Base-by-base conservation (phyloP, 2,113 vertebrate species). In the Carlito syrichta region DNA sequence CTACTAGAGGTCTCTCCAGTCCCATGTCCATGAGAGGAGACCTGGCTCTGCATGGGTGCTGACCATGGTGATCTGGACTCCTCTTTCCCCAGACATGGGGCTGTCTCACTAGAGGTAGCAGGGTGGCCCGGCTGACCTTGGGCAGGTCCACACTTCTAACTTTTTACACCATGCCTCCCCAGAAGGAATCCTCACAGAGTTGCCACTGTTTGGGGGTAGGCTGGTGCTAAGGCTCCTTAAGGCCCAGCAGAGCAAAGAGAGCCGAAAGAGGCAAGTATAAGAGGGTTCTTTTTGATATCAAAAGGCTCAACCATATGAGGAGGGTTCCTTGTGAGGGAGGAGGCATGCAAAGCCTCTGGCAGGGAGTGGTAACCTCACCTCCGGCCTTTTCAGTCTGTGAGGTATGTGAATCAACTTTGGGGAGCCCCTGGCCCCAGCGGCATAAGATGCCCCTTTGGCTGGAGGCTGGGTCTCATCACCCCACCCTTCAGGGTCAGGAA, bases 171-270 rank as follows among this genome's bases (percentile, higher is more conserved):
- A 23, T 60, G 58, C 58, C 85, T 35, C 19, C 30, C 30, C 32
- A 22, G 17, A 22, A 48, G 27, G 13, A 19, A n/a, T 66, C 54
- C 40, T 1, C 0, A 1, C 0, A 22, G 43, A 62, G 25, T 8
- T 2, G 0, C 30, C 30, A 50, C 12, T 13, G 6, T 0, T 20
- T 32, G 32, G 2, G 23, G 38, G 10, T 5, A 17, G 20, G 45
- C 14, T 2, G 7, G 12, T 9, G 35, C 8, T 12, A n/a, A 85
- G 76, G 5, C 3, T n/a, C 4, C 52, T 9, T n/a, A n/a, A 2
- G 30, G 83, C 35, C 63, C 27, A 16, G 48, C 10, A 11, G 20
- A 25, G 32, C 0, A 3, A 40, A 23, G 43, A 40, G 54, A 22
- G 43, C 25, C 17, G 52, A 12, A n/a, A 22, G 27, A 38, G 22